These are phyloP conservation scores for Epinephelus moara DNA, from an alignment of 2,113 vertebrate genomes.

Conservation along the genomic window DNA sequence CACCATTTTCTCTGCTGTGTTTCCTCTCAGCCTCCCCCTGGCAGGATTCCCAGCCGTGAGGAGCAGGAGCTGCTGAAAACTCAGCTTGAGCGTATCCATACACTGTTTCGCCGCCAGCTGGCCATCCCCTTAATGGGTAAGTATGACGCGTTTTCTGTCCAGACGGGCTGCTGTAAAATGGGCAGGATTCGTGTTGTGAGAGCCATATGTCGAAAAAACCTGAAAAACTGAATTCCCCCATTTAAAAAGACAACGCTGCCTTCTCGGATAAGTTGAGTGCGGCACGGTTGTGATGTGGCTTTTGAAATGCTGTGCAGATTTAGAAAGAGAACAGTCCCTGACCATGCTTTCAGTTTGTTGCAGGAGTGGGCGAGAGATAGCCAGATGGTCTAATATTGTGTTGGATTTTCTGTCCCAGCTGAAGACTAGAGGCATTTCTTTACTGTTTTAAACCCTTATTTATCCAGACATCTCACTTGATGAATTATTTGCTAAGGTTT, in stretches of 20 bases:
- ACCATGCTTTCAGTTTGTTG: background rate
- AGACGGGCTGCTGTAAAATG: constrained; percentile 36
- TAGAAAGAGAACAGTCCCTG: constrained; percentile 27
- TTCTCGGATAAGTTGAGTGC: background rate
- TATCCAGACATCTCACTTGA: background rate
- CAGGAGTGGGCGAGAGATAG: background rate
- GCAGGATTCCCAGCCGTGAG: constrained; percentile 88
- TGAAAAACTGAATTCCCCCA: constrained; percentile 5
- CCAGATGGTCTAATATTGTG: constrained; percentile 62
- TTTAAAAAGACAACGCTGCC: background rate
- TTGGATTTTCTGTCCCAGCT: background rate
- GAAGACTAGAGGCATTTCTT: constrained; percentile 28
- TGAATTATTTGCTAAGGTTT: background rate
- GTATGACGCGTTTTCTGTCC: constrained; percentile 55
- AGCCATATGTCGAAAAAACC: background rate
- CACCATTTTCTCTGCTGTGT: constrained; percentile 63
- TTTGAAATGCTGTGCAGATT: background rate
- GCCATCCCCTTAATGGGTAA: constrained; percentile 93
- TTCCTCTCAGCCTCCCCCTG: constrained; percentile 89
- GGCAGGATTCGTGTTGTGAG: constrained; percentile 13
- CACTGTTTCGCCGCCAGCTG: constrained; percentile 94
- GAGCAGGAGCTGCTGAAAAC: constrained; percentile 90
- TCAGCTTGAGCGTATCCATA: constrained; percentile 93
- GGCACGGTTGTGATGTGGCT: background rate
- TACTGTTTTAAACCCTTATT: background rate